Base-by-base conservation (phyloP, 2,888 invertebrate species). In the Lasioglossum pauxillum region DNA sequence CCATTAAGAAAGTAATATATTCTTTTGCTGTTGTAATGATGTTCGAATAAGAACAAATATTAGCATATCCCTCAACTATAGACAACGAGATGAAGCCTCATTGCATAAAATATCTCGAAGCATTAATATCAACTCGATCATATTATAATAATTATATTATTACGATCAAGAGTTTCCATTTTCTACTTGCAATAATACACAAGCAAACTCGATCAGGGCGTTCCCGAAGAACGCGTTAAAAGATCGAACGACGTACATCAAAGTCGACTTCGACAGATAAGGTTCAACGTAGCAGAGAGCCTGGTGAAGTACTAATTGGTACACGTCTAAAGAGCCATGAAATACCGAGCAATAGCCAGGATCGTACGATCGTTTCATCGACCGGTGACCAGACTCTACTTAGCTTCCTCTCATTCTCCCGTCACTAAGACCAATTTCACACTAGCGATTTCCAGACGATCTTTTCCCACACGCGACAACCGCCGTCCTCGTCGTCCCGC, bases 391-490 rank as follows among this genome's bases (percentile, higher is more conserved):
- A 60, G 60, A 31, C 27, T 64, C 60, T 27, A 31, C 60, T 64
- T 31, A 31, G 31, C 31, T 64, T 31, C 60, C 60, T 64, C 60
- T 64, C 27, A 64, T 64, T 64, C 60, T 64, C 60, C 31, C 60
- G 60, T 64, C 60, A 64, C 60, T 7, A 64, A 27, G 60, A 64
- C n/a, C 60, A 64, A 64, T 64, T 64, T 64, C 60, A 64, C 60
- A 64, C 60, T 64, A 64, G 60, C 60, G 60, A 64, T 35, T 67
- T 67, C 67, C 67, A 35, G 67, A 3, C 67, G 67, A 67, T 67
- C 67, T 67, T 67, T 67, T 53, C n/a, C 41, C 60, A 74, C 27
- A 67, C 67, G 67, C 67, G 67, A 67, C 67, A 67, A 67, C 35
- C 31, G 27, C 31, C 67, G 19, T 67, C 35, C 19, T 67, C 67